Evolutionary conservation across 2,797 vertebrate genomes (phyloP).

Genomic region (Mionectes olivaceus): DNA sequence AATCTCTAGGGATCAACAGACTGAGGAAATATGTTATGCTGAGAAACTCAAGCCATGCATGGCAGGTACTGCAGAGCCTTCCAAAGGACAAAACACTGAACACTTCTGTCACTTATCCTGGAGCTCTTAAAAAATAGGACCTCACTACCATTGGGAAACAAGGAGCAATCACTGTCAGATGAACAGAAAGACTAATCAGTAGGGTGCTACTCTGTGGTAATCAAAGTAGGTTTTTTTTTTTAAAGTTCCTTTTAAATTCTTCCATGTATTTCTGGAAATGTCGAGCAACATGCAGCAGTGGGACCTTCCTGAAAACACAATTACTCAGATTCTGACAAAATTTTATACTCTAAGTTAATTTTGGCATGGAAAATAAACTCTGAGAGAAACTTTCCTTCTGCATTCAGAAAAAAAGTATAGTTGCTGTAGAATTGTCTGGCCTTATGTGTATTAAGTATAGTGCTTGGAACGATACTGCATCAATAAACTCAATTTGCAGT

Average conservation of each 20-base stretch:
- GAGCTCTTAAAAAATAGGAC: not conserved
- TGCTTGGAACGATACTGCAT: not conserved
- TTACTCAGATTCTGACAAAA: not conserved
- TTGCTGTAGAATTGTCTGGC: not conserved
- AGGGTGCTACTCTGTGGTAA: not conserved
- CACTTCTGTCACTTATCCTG: not conserved
- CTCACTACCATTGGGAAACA: not conserved
- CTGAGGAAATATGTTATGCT: not conserved
- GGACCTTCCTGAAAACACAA: not conserved
- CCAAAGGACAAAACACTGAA: not conserved
- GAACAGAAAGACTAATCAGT: not conserved
- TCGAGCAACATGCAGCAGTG: not conserved
- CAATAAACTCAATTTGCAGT: not conserved
- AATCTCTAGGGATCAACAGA: not conserved
- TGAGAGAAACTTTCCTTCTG: not conserved
- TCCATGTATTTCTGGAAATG: not conserved
- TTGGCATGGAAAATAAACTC: slow-evolving; percentile 18
- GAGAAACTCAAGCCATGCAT: not conserved
- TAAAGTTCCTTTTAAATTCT: not conserved
- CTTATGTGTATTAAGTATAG: not conserved
- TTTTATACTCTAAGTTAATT: not conserved
- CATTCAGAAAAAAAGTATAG: not conserved
- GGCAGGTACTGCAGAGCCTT: not conserved
- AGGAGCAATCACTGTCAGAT: not conserved
- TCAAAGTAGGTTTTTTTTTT: not conserved